Evolutionary conservation across 1,140 invertebrate species (phyloP).

Genomic region (Drosophila nannoptera): DNA sequence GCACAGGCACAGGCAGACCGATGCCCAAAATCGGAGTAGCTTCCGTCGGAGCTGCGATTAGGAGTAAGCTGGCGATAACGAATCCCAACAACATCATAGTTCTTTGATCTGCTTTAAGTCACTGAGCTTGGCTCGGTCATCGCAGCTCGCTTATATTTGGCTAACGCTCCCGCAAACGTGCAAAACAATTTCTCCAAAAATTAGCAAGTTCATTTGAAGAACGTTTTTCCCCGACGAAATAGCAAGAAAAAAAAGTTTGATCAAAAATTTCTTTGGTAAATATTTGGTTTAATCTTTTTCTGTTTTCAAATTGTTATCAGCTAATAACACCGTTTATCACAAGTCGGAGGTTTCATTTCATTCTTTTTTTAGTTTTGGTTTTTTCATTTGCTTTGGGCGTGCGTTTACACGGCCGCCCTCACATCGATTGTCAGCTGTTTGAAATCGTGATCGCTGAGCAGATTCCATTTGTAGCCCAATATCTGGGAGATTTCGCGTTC

Average conservation of each 20-base stretch:
- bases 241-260: conserved; percentile 7
- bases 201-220: conserved; percentile 20
- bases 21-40: conserved; percentile 13
- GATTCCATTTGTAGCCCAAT: conserved; percentile 85
- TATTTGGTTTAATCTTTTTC: conserved; percentile 40
- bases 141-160: conserved; percentile 29
- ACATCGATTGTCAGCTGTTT: conserved; percentile 78
- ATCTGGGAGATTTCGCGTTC: conserved; percentile 85
- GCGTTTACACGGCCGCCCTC: conserved; percentile 38
- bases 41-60: not conserved
- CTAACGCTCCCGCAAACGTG: conserved; percentile 2
- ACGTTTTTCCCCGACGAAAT: conserved; percentile 37
- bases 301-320: conserved; percentile 28
- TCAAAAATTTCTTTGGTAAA: conserved; percentile 26
- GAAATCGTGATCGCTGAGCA: conserved; percentile 87
- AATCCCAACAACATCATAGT: conserved; percentile 19
- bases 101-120: not conserved
- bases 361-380: not conserved
- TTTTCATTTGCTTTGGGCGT: not conserved
- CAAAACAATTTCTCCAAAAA: conserved; percentile 31
- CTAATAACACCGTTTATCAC: conserved; percentile 70
- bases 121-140: conserved; percentile 5
- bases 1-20: conserved; percentile 20
- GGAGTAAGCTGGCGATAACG: conserved; percentile 2
- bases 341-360: conserved; percentile 32